Evolutionary conservation across 2,113 vertebrate species (phyloP).

Genomic region (Leptocoma aspasia): DNA sequence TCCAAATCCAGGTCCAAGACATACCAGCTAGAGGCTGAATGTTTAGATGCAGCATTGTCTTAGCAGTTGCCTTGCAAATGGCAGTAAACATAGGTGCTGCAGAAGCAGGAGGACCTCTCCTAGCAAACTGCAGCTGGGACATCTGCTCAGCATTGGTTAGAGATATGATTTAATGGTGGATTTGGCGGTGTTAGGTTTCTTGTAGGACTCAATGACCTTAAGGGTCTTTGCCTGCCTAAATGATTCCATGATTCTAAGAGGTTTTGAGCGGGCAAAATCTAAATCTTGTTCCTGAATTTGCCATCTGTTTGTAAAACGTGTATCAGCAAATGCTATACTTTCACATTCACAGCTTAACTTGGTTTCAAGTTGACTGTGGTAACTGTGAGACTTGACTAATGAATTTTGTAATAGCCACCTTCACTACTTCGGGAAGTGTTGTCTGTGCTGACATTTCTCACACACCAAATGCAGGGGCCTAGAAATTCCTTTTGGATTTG

Average conservation of each 20-base stretch:
- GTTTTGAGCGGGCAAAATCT: background rate
- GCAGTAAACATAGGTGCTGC: background rate
- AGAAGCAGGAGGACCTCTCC: background rate
- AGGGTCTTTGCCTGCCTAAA: background rate
- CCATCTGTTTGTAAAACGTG: background rate
- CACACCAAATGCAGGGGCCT: background rate
- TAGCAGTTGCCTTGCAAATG: background rate
- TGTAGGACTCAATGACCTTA: background rate
- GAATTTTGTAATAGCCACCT: conserved; percentile 26
- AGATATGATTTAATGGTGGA: background rate
- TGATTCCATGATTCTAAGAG: background rate
- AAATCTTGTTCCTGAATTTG: background rate
- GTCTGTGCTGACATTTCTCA: conserved; percentile 15
- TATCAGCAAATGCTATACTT: background rate
- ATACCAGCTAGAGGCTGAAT: background rate
- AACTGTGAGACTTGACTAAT: background rate
- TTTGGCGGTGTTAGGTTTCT: background rate
- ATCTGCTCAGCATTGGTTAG: background rate
- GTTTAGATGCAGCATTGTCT: background rate
- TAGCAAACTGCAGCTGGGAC: background rate
- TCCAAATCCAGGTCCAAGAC: background rate
- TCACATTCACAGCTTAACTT: background rate
- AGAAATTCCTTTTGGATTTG: background rate
- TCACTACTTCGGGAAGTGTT: background rate
- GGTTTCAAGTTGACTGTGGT: background rate